These are phyloP conservation scores for Eupithecia subumbrata DNA, from an alignment of 2,888 invertebrate species.

Conservation along the genomic window DNA sequence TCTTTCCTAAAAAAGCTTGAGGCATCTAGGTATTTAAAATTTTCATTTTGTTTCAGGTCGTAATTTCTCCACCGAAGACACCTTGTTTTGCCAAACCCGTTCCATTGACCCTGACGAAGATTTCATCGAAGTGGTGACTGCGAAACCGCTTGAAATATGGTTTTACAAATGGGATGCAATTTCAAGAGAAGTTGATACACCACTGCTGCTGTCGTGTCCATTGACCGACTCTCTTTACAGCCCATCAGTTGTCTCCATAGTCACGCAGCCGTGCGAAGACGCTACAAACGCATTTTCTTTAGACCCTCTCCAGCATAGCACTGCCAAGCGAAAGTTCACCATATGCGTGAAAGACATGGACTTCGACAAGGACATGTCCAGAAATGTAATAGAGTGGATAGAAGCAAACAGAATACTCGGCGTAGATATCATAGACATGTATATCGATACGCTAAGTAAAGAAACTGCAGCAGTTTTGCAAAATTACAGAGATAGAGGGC, in stretches of 20 bases:
- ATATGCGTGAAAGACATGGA: constrained; percentile 89
- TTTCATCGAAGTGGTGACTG: constrained; percentile 82
- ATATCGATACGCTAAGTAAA: constrained; percentile 84
- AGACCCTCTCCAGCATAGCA: constrained; percentile 49
- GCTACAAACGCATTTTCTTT: constrained; percentile 72
- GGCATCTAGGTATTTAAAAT: not conserved
- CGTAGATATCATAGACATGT: constrained; percentile 86
- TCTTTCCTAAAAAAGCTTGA: not conserved
- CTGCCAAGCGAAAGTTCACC: constrained; percentile 79
- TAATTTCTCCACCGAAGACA: constrained; percentile 65
- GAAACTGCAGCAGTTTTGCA: constrained; percentile 82
- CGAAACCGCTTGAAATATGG: constrained; percentile 86
- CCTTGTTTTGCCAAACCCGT: constrained; percentile 83
- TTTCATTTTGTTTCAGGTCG: constrained; percentile 65
- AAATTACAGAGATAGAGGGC: constrained; percentile 80
- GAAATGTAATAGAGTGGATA: constrained; percentile 87
- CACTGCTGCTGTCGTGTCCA: constrained; percentile 86
- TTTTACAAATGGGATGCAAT: constrained; percentile 84
- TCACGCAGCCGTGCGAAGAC: constrained; percentile 78
- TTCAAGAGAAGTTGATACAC: constrained; percentile 76
- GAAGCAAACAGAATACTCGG: constrained; percentile 87
- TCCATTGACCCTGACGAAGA: constrained; percentile 65
- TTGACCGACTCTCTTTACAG: constrained; percentile 73
- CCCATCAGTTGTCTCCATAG: constrained; percentile 77
- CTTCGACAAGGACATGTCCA: constrained; percentile 85